Base-by-base conservation (phyloP, 2,113 vertebrate genomes). In the Physeter macrocephalus region DNA sequence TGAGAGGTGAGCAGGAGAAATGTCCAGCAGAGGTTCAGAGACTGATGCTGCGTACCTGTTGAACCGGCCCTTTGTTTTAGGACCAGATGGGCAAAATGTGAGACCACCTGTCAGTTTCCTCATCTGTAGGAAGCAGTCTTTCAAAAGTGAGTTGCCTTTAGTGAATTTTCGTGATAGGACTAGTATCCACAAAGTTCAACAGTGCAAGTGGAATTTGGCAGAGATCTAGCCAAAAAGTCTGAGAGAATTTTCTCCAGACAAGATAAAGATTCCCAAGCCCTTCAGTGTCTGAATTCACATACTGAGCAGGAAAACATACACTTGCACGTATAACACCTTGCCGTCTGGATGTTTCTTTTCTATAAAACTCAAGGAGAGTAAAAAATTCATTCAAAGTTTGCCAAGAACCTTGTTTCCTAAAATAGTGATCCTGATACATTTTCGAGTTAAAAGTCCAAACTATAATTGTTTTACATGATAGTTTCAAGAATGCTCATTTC, bases 11-110 rank as follows among this genome's bases (percentile, higher is more conserved):
- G 54, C 20, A 90, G 77, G 34, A 27, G 77, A 49, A 62, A 21
- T 52, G 71, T 34, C 64, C 46, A 57, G 25, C 34, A 96, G 46
- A 39, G 82, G 34, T 34, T 85, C 77, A 25, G 82, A 64, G 41
- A 88, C 41, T 25, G 8, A 80, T 54, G 31, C n/a, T 7, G 57
- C 29, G 80, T 14, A 52, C 81, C 80, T 81, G 54, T 57, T 59
- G 23, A 94, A 96, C 31, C 82, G 64, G n/a, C 12, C 88, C 43
- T 61, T 96, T 80, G 91, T 94, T 85, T 91, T 20, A 88, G 7
- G n/a, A 93, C 54, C 96, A 97, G 96, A 93, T 34, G 67, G 4
- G 0, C 21, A 95, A 86, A 96, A 89, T 49, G 49, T 12, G 34
- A 92, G 14, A 36, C 43, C 64, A 75, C 57, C 67, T 43, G 72